A percentile compares a stretch with the other conserved stretches of the same genome.
Evolutionary conservation across 2,113 vertebrate species (phyloP).

Genomic region (Pontoporia blainvillei): DNA sequence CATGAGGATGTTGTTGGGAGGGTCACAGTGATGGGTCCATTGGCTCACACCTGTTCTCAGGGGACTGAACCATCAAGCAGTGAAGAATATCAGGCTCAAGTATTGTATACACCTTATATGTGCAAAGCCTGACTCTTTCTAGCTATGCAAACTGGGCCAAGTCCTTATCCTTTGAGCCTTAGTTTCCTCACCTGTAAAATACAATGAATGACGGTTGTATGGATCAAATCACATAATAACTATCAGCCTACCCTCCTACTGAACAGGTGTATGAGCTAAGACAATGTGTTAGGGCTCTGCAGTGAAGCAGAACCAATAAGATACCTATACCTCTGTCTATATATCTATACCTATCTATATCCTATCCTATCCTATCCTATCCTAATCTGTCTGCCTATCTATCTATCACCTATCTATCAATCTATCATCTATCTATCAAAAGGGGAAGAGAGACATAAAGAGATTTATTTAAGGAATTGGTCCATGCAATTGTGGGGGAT

Average conservation of each 20-base stretch:
- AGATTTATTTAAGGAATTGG: not conserved
- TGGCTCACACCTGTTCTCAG: not conserved
- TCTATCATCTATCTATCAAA: not conserved
- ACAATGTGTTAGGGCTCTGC: not conserved
- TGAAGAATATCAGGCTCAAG: not conserved
- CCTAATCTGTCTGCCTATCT: not conserved
- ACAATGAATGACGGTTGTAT: not conserved
- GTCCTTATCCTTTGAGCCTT: not conserved
- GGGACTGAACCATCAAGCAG: not conserved
- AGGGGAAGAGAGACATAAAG: not conserved
- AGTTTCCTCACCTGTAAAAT: not conserved
- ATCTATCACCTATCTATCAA: not conserved
- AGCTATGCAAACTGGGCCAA: not conserved
- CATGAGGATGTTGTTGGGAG: not conserved
- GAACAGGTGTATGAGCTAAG: not conserved
- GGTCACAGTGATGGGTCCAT: not conserved
- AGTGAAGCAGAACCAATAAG: not conserved
- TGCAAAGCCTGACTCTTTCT: not conserved
- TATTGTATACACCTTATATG: not conserved
- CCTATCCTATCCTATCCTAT: not conserved
- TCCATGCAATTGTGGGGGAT: accelerated
- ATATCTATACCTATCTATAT: not conserved
- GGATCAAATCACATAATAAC: not conserved
- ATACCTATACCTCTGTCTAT: not conserved
- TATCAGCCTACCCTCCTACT: not conserved